A percentile compares a stretch with the other conserved stretches of the same genome.
Evolutionary conservation across 2,113 vertebrate species (phyloP).

Genomic region (Gadus macrocephalus): DNA sequence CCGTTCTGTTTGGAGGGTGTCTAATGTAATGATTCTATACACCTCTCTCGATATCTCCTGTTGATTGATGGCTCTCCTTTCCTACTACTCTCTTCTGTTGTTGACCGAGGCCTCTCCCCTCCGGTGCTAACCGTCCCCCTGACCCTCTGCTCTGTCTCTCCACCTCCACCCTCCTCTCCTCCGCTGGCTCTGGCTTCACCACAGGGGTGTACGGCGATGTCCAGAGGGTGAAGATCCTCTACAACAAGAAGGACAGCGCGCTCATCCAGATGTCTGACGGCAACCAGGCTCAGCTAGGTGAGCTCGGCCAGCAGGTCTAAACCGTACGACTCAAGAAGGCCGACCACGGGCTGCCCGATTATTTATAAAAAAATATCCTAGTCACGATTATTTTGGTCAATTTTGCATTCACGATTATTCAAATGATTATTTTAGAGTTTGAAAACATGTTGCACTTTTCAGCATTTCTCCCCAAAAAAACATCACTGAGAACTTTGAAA

Average conservation of each 20-base stretch:
- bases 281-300: constrained; percentile 96
- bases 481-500: too few species aligned
- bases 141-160: constrained; percentile 68
- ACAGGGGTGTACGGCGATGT: constrained; percentile 97
- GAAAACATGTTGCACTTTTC: too few species aligned
- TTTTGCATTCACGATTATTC: too few species aligned
- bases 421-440: too few species aligned
- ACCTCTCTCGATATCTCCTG: constrained; percentile 81
- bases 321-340: too few species aligned
- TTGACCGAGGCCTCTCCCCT: constrained; percentile 74
- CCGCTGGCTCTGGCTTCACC: constrained; percentile 78
- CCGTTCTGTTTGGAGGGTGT: constrained; percentile 76
- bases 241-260: constrained; percentile 99
- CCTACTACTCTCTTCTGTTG: not conserved
- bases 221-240: constrained; percentile 98
- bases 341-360: too few species aligned
- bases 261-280: constrained; percentile 97
- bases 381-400: too few species aligned
- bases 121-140: constrained; percentile 65
- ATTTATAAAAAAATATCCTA: too few species aligned
- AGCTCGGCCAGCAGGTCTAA: constrained; percentile 43
- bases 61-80: not conserved
- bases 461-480: too few species aligned
- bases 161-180: constrained; percentile 64
- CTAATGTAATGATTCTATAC: constrained; percentile 73